These are phyloP conservation scores for Phrynosoma platyrhinos DNA, from an alignment of 2,113 vertebrate species.

Conservation along the genomic window DNA sequence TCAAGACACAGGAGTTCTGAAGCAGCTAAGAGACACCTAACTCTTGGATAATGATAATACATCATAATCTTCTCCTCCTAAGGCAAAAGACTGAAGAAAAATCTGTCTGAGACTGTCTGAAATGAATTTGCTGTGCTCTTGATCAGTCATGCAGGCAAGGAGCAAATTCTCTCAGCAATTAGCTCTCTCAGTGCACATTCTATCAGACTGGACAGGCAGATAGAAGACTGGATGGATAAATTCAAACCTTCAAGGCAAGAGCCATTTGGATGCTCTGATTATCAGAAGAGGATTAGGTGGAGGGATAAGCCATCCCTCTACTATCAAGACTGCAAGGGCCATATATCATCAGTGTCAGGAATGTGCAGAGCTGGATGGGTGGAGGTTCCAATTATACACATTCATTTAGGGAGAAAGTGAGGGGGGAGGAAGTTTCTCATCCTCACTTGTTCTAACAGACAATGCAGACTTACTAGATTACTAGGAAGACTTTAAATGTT, in stretches of 20 bases:
- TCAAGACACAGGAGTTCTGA: conserved; percentile 48
- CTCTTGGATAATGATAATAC: conserved; percentile 75
- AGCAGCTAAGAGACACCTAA: conserved; percentile 58
- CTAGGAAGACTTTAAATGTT: conserved; percentile 9
- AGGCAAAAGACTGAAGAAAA: conserved; percentile 84
- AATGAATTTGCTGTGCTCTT: conserved; percentile 81
- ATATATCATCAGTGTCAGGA: background rate
- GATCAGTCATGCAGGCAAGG: conserved; percentile 86
- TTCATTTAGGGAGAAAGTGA: background rate
- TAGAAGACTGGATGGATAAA: conserved; percentile 54
- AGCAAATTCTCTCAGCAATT: conserved; percentile 85
- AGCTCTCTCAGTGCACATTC: conserved; percentile 80
- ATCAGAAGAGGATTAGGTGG: conserved; percentile 65
- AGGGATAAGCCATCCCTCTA: conserved; percentile 54
- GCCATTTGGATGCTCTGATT: conserved; percentile 56
- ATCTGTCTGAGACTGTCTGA: conserved; percentile 83
- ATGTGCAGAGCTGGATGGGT: conserved; percentile 7
- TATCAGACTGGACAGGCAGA: conserved; percentile 82
- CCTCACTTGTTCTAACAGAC: background rate
- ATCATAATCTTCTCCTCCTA: conserved; percentile 80
- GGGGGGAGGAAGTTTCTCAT: background rate
- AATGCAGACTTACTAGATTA: background rate
- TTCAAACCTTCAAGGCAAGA: conserved; percentile 59
- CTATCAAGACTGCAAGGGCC: conserved; percentile 36
- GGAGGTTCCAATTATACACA: conserved; percentile 27